Evolutionary conservation across 37 sponge, comb jelly and placozoan species (phyloP), one percentile per base, ranked within the genome.

Genomic region (Spongilla lacustris): DNA sequence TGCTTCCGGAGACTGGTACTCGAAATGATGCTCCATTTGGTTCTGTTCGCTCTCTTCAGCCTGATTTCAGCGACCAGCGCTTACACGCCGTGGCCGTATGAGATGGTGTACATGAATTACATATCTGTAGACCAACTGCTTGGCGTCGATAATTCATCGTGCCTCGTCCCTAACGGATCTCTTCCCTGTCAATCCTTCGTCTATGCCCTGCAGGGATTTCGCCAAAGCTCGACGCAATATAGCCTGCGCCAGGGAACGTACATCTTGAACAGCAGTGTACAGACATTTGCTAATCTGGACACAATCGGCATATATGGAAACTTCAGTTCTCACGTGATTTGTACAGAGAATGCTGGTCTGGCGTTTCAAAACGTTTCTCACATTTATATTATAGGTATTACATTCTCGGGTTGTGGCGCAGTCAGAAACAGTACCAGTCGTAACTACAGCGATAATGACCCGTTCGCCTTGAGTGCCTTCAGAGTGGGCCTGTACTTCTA

Each of bases 401-500:
- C 67, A 11, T 69, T 90, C 41, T 17, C 21, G 0, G 0, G 27
- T 25, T 90, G 91, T 69, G 82, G 69, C 23, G 77, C 71, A 0
- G 26, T 71, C 26, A 29, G 37, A 33, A 73, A 80, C 75, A 87
- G 87, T 35, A 87, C 80, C 32, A 87, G 74, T 67, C 46, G 33
- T 35, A 28, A 73, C 4, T 72, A 30, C 19, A 23, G 50, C 58
- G 25, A 13, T 68, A 28, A 25, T 8, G 4, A n/a, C 2, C 0
- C 9, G 14, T 0, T 4, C 13, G 30, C 36, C 25, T 14, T 68
- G 8, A 31, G 71, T 25, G 13, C 77, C 32, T 82, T 86, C 68
- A 27, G 0, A 4, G 73, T 36, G 22, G 84, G 30, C 9, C 69
- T 91, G 3, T 86, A 91, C 70, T 86, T 91, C 73, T 50, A 73